Percentiles rank a stretch among this genome's conserved stretches.
Evolutionary conservation across 2,888 invertebrate genomes (phyloP).

Genomic region (Sarcophaga carnaria): DNA sequence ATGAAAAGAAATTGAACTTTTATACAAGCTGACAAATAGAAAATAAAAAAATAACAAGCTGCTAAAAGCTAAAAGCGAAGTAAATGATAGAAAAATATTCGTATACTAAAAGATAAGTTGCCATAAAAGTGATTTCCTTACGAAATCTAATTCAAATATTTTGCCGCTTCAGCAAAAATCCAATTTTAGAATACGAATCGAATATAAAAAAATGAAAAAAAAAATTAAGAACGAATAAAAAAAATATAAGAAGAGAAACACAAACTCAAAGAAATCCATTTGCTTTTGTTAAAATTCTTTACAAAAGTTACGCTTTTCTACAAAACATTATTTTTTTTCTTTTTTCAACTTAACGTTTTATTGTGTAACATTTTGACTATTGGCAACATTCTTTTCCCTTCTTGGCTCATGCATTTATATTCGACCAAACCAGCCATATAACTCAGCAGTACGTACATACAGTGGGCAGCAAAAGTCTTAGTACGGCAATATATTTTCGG

Average conservation of each 20-base stretch:
- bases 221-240: constrained; percentile 17
- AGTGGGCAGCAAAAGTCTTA: too few species aligned
- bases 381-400: constrained; percentile 23
- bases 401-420: constrained; percentile 36
- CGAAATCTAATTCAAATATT: constrained; percentile 70
- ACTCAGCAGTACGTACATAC: too few species aligned
- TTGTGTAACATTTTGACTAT: constrained; percentile 63
- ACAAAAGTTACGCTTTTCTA: constrained; percentile 56
- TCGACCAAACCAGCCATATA: too few species aligned
- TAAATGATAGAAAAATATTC: constrained; percentile 63
- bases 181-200: constrained; percentile 66
- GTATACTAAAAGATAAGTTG: constrained; percentile 68
- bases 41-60: constrained; percentile 45
- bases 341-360: constrained; percentile 65
- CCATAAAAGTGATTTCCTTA: constrained; percentile 69
- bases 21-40: constrained; percentile 19
- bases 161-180: constrained; percentile 69
- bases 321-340: constrained; percentile 23
- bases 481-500: too few species aligned
- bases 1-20: background rate
- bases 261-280: constrained; percentile 59
- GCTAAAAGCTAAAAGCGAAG: constrained; percentile 61
- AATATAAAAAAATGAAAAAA: constrained; percentile 32
- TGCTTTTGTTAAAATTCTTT: constrained; percentile 67
- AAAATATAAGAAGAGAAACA: constrained; percentile 3